These are phyloP conservation scores for Abrostola triplasia DNA, from an alignment of 2,888 invertebrate species.

Conservation along the genomic window DNA sequence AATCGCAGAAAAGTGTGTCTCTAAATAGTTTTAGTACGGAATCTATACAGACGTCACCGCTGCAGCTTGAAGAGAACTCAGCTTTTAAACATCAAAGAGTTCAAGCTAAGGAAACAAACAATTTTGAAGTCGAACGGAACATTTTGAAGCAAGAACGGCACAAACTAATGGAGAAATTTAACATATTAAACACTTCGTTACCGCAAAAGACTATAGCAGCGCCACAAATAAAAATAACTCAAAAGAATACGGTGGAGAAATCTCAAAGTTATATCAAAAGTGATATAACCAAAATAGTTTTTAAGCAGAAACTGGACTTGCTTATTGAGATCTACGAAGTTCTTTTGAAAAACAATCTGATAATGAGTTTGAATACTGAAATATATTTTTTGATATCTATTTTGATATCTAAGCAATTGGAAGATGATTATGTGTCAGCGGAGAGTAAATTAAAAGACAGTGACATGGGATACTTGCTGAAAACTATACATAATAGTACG, in stretches of 20 bases:
- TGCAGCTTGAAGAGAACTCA: constrained; percentile 75
- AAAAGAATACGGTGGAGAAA: constrained; percentile 68
- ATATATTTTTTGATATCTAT: constrained; percentile 91
- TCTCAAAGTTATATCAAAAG: constrained; percentile 73
- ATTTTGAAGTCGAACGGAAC: constrained; percentile 79
- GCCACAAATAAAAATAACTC: constrained; percentile 75
- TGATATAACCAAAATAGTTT: constrained; percentile 79
- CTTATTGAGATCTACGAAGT: constrained; percentile 88
- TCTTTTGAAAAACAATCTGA: constrained; percentile 89
- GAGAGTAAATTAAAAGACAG: constrained; percentile 64
- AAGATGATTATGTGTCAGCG: constrained; percentile 68
- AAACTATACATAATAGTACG: constrained; percentile 90
- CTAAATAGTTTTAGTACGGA: constrained; percentile 77
- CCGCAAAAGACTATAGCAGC: constrained; percentile 65
- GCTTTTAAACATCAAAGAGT: constrained; percentile 76
- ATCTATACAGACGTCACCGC: constrained; percentile 71
- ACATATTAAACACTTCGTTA: constrained; percentile 72
- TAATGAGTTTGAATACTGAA: constrained; percentile 90
- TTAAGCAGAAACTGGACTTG: constrained; percentile 85
- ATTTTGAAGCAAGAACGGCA: constrained; percentile 82
- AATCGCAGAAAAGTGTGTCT: constrained; percentile 74
- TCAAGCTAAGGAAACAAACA: constrained; percentile 72
- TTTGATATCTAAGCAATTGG: constrained; percentile 85
- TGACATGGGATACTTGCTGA: constrained; percentile 75
- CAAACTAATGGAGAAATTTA: constrained; percentile 84